phyloP scores from a whole-genome alignment of 1,140 invertebrate species.

The Alviniconcha marisindica region DNA sequence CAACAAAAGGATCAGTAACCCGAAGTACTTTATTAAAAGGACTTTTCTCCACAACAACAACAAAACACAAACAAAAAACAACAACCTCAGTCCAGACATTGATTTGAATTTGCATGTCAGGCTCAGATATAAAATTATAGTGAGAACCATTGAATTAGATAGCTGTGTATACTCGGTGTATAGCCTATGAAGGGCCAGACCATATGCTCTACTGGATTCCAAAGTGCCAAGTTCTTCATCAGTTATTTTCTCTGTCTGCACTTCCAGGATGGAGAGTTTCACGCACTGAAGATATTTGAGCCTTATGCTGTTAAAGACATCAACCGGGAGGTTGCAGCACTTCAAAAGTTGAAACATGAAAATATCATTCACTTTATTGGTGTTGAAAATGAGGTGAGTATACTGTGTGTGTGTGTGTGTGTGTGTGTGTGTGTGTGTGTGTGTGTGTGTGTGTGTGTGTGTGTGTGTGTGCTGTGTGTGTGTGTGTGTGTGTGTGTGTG shows the following conservation, averaged over 20 bases:
- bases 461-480: not conserved
- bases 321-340: conserved; percentile 92
- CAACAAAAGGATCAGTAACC: too few relatives aligned
- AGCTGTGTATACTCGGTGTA: too few relatives aligned
- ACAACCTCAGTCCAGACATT: too few relatives aligned
- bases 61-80: too few relatives aligned
- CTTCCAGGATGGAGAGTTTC: conserved; percentile 91
- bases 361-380: conserved; percentile 96
- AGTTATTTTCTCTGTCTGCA: conserved; percentile 69
- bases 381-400: conserved; percentile 89
- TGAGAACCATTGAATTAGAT: too few relatives aligned
- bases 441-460: not conserved
- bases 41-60: too few relatives aligned
- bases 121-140: too few relatives aligned
- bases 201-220: too few relatives aligned
- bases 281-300: conserved; percentile 95
- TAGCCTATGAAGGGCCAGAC: too few relatives aligned
- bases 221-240: too few relatives aligned
- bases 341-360: conserved; percentile 96
- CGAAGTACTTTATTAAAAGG: too few relatives aligned
- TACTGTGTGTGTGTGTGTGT: not conserved
- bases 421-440: conserved; percentile 6
- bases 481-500: not conserved
- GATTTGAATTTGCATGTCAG: too few relatives aligned
- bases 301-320: conserved; percentile 84